These are phyloP conservation scores for Bugula neritina DNA, from an alignment of 2,888 invertebrate genomes.

Conservation along the genomic window DNA sequence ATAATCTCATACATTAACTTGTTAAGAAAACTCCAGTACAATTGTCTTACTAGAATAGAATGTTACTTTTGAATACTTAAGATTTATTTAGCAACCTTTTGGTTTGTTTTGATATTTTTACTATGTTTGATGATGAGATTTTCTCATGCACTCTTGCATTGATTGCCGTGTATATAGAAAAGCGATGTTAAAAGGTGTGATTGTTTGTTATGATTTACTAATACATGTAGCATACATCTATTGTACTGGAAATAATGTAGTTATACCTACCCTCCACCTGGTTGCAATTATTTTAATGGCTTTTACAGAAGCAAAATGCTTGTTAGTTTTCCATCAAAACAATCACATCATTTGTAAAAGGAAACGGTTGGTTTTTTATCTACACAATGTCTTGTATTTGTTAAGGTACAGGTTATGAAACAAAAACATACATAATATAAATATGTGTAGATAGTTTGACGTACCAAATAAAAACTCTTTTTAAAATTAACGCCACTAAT, in stretches of 20 bases:
- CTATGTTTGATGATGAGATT: not conserved
- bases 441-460: not conserved
- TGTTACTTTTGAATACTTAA: not conserved
- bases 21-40: not conserved
- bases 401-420: slow-evolving; percentile 20
- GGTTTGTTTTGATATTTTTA: slow-evolving; percentile 16
- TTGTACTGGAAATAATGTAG: not conserved
- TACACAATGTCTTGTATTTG: not conserved
- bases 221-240: slow-evolving; percentile 17
- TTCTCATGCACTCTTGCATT: slow-evolving; percentile 9
- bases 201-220: slow-evolving; percentile 21
- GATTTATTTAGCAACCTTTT: slow-evolving; percentile 3
- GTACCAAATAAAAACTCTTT: not conserved
- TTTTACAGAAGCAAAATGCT: not conserved
- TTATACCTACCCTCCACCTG: not conserved
- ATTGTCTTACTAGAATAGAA: not conserved
- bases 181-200: slow-evolving; percentile 14
- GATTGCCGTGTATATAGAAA: not conserved
- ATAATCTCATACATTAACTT: not conserved
- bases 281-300: not conserved
- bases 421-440: slow-evolving; percentile 9
- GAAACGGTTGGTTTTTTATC: slow-evolving; percentile 7
- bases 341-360: slow-evolving; percentile 5
- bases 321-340: not conserved
- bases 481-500: not conserved